A percentile compares a stretch with the other conserved stretches of the same genome.
These are phyloP conservation scores for Sisyra nigra DNA, from an alignment of 2,888 invertebrate genomes.

Conservation along the genomic window DNA sequence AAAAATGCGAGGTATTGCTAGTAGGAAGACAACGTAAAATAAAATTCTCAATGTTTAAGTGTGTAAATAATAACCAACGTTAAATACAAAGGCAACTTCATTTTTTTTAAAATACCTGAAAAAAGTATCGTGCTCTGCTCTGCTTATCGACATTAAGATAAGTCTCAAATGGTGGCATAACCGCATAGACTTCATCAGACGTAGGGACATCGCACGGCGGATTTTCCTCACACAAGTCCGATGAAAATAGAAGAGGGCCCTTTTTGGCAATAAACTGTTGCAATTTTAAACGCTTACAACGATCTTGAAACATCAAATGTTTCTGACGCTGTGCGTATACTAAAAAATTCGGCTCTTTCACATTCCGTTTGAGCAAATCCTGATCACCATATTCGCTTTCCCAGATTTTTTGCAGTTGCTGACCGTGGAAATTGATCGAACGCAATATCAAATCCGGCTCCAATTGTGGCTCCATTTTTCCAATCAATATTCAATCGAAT, in stretches of 20 bases:
- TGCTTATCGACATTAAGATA: conserved; percentile 67
- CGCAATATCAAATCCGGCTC: conserved; percentile 44
- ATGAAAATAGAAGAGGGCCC: conserved; percentile 57
- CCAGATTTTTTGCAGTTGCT: conserved; percentile 77
- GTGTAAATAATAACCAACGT: too few species aligned
- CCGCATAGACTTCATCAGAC: conserved; percentile 52
- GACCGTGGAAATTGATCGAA: conserved; percentile 71
- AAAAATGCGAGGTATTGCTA: too few species aligned
- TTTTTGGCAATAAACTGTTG: conserved; percentile 81
- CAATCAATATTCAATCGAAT: background rate
- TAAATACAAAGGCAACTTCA: too few species aligned
- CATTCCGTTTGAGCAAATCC: conserved; percentile 43
- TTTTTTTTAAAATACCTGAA: conserved; percentile 42
- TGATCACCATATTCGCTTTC: conserved; percentile 68
- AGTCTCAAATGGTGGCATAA: conserved; percentile 76
- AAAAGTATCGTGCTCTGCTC: conserved; percentile 62
- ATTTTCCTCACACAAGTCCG: conserved; percentile 30
- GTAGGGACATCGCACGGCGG: conserved; percentile 33
- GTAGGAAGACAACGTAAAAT: too few species aligned
- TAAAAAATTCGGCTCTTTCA: conserved; percentile 50
- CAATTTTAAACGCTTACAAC: conserved; percentile 65
- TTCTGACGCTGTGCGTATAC: conserved; percentile 67
- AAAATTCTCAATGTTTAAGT: too few species aligned
- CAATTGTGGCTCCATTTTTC: conserved; percentile 19
- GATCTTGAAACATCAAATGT: conserved; percentile 66